These are phyloP conservation scores for Tachycineta bicolor DNA, from an alignment of 2,113 vertebrate species.

Conservation along the genomic window DNA sequence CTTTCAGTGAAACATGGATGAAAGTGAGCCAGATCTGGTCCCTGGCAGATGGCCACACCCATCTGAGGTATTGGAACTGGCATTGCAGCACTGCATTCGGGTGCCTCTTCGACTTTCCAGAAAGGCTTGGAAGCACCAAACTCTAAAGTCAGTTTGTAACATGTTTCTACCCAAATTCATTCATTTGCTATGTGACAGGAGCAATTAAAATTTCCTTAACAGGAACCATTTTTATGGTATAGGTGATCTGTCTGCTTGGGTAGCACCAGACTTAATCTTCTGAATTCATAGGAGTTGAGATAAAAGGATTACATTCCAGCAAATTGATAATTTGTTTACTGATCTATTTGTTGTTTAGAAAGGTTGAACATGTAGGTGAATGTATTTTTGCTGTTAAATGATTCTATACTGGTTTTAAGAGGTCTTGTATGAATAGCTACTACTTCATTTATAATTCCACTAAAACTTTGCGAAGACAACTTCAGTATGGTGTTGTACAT, in stretches of 20 bases:
- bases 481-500: neutral
- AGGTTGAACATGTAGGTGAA: neutral
- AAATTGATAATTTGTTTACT: neutral
- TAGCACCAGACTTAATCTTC: neutral
- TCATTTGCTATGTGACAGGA: neutral
- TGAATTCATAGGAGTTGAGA: neutral
- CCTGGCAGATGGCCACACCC: neutral
- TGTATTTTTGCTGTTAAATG: neutral
- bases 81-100: neutral
- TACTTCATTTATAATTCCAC: neutral
- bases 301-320: neutral
- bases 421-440: neutral
- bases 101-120: neutral
- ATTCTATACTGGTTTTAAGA: neutral
- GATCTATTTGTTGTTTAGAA: neutral
- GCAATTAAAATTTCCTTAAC: neutral
- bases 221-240: neutral
- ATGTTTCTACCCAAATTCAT: rapidly evolving
- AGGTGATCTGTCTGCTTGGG: neutral
- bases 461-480: neutral
- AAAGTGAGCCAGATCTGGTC: neutral
- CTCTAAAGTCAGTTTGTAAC: neutral
- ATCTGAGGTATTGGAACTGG: no score
- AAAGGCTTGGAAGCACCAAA: neutral
- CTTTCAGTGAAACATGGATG: neutral